phyloP scores from a whole-genome alignment of 1,140 invertebrate species.

The Bactericera cockerelli region DNA sequence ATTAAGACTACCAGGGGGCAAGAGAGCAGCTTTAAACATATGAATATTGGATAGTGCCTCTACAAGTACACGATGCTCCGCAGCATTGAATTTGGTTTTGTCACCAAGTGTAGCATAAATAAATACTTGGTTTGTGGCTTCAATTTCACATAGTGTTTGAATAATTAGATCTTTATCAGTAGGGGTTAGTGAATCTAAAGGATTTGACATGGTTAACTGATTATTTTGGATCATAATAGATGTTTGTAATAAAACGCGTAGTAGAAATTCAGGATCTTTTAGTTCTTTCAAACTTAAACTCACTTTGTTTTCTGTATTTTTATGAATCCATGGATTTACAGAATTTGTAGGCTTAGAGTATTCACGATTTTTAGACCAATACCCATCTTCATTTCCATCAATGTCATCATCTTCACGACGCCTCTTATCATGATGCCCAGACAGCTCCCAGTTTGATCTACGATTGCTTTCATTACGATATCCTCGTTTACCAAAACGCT shows the following conservation, averaged over 20 bases:
- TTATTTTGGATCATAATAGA: slow-evolving; percentile 5
- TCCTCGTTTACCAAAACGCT: too few species aligned
- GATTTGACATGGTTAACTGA: background rate
- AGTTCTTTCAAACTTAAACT: background rate
- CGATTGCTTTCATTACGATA: too few species aligned
- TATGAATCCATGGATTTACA: background rate
- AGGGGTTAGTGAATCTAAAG: background rate
- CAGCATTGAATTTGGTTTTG: slow-evolving; percentile 5
- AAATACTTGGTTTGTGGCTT: background rate
- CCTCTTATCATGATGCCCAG: too few species aligned
- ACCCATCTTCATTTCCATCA: slow-evolving; percentile 1
- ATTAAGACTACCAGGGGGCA: background rate
- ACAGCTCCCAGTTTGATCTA: too few species aligned
- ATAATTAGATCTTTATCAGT: background rate
- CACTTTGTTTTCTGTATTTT: background rate
- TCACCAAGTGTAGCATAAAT: background rate
- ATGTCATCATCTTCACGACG: background rate
- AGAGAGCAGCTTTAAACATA: background rate
- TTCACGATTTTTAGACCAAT: background rate
- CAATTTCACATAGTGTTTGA: background rate
- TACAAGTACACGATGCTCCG: background rate
- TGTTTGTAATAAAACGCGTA: background rate
- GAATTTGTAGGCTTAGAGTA: background rate
- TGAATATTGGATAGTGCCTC: background rate
- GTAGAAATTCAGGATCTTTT: slow-evolving; percentile 1